Percentiles rank a stretch among this genome's conserved stretches.
Evolutionary conservation across 2,888 invertebrate genomes (phyloP).

Genomic region (Xanthostigma xanthostigma): DNA sequence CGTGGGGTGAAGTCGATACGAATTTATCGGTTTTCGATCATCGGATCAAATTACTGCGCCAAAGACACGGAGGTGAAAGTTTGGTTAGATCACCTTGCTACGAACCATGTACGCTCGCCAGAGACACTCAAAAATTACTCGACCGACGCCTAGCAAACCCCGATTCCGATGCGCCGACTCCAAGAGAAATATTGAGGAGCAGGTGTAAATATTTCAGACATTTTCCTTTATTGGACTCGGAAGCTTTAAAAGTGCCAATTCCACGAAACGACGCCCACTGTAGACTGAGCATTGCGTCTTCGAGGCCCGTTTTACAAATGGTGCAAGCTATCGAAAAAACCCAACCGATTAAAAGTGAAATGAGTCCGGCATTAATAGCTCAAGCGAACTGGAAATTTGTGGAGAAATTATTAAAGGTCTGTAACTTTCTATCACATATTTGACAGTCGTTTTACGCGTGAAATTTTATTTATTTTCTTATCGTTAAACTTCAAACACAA

Average conservation of each 20-base stretch:
- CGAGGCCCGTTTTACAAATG: slow-evolving; percentile 25
- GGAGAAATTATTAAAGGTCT: slow-evolving; percentile 86
- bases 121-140: slow-evolving; percentile 45
- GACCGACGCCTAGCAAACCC: slow-evolving; percentile 51
- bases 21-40: slow-evolving; percentile 71
- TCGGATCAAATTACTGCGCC: slow-evolving; percentile 64
- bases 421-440: slow-evolving; percentile 5
- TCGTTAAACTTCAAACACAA: too few species aligned
- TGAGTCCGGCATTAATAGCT: slow-evolving; percentile 79
- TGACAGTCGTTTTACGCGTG: too few species aligned
- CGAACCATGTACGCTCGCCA: slow-evolving; percentile 52
- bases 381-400: slow-evolving; percentile 98
- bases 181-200: slow-evolving; percentile 62
- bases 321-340: slow-evolving; percentile 19
- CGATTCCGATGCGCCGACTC: slow-evolving; percentile 70
- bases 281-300: background rate
- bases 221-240: slow-evolving; percentile 72
- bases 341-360: slow-evolving; percentile 32
- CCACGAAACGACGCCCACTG: slow-evolving; percentile 24
- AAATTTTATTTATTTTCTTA: too few species aligned
- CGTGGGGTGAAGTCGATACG: slow-evolving; percentile 64
- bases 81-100: slow-evolving; percentile 57
- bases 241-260: slow-evolving; percentile 41
- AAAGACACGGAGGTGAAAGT: slow-evolving; percentile 55
- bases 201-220: slow-evolving; percentile 58